Evolutionary conservation across 2,797 vertebrate genomes (phyloP).

Genomic region (Myotis daubentonii): DNA sequence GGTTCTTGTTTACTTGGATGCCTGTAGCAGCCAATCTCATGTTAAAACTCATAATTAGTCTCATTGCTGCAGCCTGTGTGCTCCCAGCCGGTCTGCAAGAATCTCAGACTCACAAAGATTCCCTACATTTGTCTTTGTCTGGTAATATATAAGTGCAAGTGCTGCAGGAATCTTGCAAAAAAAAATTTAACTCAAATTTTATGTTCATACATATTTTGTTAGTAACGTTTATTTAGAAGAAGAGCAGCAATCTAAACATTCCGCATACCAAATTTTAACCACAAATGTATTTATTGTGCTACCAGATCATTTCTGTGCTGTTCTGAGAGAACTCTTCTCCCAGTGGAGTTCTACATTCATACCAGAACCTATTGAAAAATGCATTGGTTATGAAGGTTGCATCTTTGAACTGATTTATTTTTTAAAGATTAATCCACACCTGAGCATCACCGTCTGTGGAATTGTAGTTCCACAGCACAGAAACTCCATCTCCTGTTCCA

Average conservation of each 20-base stretch:
- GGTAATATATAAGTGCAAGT: not conserved
- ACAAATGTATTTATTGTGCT: not conserved
- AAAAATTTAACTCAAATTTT: not conserved
- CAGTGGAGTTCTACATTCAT: not conserved
- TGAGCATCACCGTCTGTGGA: conserved; percentile 20
- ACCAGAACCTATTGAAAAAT: conserved; percentile 23
- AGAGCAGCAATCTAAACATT: not conserved
- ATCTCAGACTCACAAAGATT: not conserved
- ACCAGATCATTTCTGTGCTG: not conserved
- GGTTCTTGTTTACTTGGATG: not conserved
- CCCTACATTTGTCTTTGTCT: not conserved
- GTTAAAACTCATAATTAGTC: not conserved
- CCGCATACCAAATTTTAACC: not conserved
- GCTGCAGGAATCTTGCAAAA: not conserved
- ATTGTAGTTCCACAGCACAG: conserved; percentile 8
- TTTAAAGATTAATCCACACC: not conserved
- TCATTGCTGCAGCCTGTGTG: not conserved
- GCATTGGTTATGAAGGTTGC: conserved; percentile 11
- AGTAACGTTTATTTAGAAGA: conserved; percentile 14
- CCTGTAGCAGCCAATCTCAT: not conserved
- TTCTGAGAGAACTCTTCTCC: conserved; percentile 5
- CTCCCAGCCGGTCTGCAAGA: not conserved
- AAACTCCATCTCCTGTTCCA: conserved; percentile 10
- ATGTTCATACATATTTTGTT: not conserved
- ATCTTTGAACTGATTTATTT: conserved; percentile 33